Conservation (phyloP, 2,888 invertebrate species). For the Didymodactylos carnosus region DNA sequence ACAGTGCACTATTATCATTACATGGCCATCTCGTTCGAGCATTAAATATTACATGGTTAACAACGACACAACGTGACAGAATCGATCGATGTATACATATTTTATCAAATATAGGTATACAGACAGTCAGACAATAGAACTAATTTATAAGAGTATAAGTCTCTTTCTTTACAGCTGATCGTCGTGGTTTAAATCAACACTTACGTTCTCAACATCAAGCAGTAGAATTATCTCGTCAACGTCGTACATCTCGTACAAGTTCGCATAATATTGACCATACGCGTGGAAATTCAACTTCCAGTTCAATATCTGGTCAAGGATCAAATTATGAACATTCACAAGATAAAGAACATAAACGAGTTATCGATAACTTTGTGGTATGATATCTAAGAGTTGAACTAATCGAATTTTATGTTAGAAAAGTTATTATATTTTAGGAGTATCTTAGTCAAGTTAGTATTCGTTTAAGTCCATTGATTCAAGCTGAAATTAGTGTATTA, state of each 20-base stretch:
- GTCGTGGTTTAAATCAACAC: background rate
- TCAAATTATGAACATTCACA: background rate
- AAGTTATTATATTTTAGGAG: constrained; percentile 40
- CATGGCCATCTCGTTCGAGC: background rate
- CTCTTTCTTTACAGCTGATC: background rate
- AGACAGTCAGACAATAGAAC: too few relatives aligned
- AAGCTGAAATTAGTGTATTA: constrained; percentile 77
- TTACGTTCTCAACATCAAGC: background rate
- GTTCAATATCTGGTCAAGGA: too few relatives aligned
- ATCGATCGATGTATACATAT: background rate
- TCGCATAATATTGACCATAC: background rate
- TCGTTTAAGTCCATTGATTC: constrained; percentile 78
- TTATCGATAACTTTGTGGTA: constrained; percentile 6
- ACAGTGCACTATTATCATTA: background rate
- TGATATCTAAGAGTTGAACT: background rate
- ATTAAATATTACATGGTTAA: background rate
- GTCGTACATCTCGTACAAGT: background rate
- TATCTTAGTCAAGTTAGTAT: constrained; percentile 78
- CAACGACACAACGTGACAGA: background rate
- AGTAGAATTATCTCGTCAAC: background rate
- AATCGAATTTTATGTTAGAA: background rate
- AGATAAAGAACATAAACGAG: background rate
- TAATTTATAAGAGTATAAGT: background rate
- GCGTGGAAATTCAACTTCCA: background rate
- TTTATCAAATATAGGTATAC: background rate